Evolutionary conservation across 2,113 vertebrate species (phyloP).

Genomic region (Thamnophis sirtalis): DNA sequence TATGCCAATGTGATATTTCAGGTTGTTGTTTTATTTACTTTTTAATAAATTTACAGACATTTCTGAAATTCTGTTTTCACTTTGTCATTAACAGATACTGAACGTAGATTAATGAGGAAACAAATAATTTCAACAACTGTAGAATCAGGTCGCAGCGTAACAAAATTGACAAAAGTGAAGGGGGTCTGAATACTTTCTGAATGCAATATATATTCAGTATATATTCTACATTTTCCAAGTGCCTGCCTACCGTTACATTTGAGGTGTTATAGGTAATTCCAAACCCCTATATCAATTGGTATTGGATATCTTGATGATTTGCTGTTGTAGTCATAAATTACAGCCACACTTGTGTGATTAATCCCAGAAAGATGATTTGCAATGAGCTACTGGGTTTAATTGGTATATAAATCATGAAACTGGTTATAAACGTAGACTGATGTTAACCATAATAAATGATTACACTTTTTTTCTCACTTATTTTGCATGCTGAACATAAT

Average conservation of each 20-base stretch:
- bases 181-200: too few species aligned
- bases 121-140: too few species aligned
- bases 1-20: too few species aligned
- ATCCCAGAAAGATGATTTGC: constrained; percentile 54
- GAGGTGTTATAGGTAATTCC: constrained; percentile 29
- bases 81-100: too few species aligned
- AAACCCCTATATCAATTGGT: constrained; percentile 32
- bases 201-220: background rate
- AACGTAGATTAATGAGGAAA: too few species aligned
- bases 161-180: too few species aligned
- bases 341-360: constrained; percentile 48
- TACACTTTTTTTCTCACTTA: constrained; percentile 51
- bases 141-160: too few species aligned
- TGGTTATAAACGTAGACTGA: constrained; percentile 49
- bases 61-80: too few species aligned
- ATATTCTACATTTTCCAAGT: background rate
- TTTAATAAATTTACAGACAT: too few species aligned
- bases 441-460: constrained; percentile 56
- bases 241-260: constrained; percentile 23
- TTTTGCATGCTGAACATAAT: constrained; percentile 53
- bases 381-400: constrained; percentile 55
- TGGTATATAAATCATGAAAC: constrained; percentile 61
- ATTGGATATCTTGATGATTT: constrained; percentile 31
- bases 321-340: constrained; percentile 52
- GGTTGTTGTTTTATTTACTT: too few species aligned